A percentile compares a stretch with the other conserved stretches of the same genome.
phyloP scores from a whole-genome alignment of 2,888 invertebrate species.

The Ophion slaviceki region DNA sequence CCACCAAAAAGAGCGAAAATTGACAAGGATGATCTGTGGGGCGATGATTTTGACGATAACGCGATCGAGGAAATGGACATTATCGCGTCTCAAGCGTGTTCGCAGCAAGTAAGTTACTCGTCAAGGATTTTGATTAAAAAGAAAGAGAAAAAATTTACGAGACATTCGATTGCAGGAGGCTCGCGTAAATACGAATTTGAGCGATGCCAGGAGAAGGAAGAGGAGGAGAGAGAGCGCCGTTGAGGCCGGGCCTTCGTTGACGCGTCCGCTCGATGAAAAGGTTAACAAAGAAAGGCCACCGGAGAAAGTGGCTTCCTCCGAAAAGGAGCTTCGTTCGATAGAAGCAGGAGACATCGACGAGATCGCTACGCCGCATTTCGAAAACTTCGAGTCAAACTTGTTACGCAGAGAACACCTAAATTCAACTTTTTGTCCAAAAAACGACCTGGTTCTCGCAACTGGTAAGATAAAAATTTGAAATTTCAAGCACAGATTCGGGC shows the following conservation, averaged over 20 bases:
- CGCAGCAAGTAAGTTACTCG: constrained; percentile 64
- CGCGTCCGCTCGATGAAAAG: not conserved
- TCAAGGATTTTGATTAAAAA: not conserved
- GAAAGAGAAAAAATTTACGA: not conserved
- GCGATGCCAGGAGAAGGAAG: not conserved
- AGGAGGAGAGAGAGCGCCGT: not conserved
- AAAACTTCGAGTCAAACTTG: constrained; percentile 71
- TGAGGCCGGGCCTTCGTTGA: not conserved
- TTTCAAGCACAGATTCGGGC: too few species aligned
- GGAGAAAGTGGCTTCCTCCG: constrained; percentile 61
- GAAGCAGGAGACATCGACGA: constrained; percentile 62
- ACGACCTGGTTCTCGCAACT: constrained; percentile 65
- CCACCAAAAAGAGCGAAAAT: constrained; percentile 72
- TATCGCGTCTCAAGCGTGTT: constrained; percentile 77
- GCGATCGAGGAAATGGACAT: constrained; percentile 79
- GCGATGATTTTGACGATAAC: constrained; percentile 78
- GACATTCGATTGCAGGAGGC: not conserved
- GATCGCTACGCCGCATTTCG: constrained; percentile 65
- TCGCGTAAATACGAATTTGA: not conserved
- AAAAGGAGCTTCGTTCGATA: constrained; percentile 66
- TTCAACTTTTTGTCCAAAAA: constrained; percentile 71
- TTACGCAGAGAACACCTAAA: constrained; percentile 66
- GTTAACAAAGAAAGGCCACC: too few species aligned
- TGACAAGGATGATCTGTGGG: constrained; percentile 76
- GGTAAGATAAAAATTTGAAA: constrained; percentile 55